Percentiles rank a stretch among this genome's conserved stretches.
These are phyloP conservation scores for Neotragus moschatus DNA, from an alignment of 2,113 vertebrate genomes.

Conservation along the genomic window DNA sequence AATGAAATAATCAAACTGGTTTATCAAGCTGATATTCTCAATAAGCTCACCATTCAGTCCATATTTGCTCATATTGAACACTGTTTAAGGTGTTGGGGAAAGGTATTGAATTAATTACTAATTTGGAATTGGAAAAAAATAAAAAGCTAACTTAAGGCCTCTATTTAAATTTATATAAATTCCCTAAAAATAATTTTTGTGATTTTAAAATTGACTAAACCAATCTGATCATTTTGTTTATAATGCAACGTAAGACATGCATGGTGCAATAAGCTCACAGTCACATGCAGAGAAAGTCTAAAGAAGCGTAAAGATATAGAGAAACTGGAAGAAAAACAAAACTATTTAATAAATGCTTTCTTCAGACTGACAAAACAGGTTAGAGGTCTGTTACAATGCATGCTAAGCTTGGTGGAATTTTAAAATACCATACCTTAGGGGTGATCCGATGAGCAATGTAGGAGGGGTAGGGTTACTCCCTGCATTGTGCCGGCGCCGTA, in stretches of 20 bases:
- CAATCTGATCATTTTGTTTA: constrained; percentile 59
- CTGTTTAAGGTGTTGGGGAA: neutral
- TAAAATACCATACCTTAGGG: constrained; percentile 93
- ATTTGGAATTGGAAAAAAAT: neutral
- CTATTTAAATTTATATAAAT: constrained; percentile 3
- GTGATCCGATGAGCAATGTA: constrained; percentile 97
- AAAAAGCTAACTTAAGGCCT: neutral
- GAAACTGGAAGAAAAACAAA: neutral
- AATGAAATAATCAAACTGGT: constrained; percentile 42
- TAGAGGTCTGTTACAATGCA: constrained; percentile 77
- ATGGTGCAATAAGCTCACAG: constrained; percentile 77
- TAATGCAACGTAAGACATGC: constrained; percentile 80
- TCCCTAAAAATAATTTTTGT: neutral
- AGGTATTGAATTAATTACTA: neutral
- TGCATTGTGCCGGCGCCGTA: constrained; percentile 98
- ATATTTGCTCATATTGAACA: neutral
- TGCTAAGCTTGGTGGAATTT: constrained; percentile 82
- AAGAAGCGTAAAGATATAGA: neutral
- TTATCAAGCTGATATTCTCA: neutral
- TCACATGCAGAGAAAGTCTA: constrained; percentile 83
- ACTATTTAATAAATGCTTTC: constrained; percentile 45
- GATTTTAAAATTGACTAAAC: constrained; percentile 8
- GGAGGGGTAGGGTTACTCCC: constrained; percentile 99
- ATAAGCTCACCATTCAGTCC: neutral
- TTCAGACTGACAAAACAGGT: constrained; percentile 63